These are phyloP conservation scores for Meloidogyne hapla DNA, from an alignment of 1,140 invertebrate species.

Conservation along the genomic window DNA sequence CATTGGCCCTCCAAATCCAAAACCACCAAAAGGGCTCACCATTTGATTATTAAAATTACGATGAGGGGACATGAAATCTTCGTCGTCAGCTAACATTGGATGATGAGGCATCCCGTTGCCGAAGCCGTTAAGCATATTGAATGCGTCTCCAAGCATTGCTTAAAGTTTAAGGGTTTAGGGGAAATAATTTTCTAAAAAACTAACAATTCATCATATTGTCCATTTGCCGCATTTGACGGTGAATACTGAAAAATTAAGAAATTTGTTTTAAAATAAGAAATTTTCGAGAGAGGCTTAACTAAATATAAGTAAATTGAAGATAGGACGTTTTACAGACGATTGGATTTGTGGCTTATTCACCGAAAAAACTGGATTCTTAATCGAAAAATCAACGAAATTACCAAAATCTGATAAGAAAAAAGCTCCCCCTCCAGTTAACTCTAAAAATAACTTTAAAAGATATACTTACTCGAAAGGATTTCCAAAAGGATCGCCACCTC, in stretches of 20 bases:
- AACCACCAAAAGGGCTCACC: constrained; percentile 55
- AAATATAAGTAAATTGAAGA: no score
- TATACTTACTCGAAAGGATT: constrained; percentile 41
- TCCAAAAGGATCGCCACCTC: constrained; percentile 43
- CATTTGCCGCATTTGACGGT: constrained; percentile 53
- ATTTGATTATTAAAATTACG: constrained; percentile 26
- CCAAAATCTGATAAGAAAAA: no score
- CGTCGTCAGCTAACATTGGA: constrained; percentile 43
- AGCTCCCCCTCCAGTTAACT: no score
- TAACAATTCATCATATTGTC: constrained; percentile 53
- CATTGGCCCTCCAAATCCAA: constrained; percentile 45
- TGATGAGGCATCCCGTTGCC: constrained; percentile 8
- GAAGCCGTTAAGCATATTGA: constrained; percentile 39
- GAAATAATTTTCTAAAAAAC: neutral
- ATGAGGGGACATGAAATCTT: neutral
- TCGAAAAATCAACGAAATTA: no score
- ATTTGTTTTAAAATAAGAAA: neutral
- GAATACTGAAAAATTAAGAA: constrained; percentile 52
- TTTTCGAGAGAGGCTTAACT: no score
- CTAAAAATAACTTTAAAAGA: neutral
- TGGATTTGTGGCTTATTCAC: no score
- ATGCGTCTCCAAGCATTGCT: constrained; percentile 52
- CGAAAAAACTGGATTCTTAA: no score
- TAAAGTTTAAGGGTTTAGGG: neutral
- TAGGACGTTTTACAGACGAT: no score